Conservation (phyloP, 2,113 vertebrate species). For the Carollia perspicillata region DNA sequence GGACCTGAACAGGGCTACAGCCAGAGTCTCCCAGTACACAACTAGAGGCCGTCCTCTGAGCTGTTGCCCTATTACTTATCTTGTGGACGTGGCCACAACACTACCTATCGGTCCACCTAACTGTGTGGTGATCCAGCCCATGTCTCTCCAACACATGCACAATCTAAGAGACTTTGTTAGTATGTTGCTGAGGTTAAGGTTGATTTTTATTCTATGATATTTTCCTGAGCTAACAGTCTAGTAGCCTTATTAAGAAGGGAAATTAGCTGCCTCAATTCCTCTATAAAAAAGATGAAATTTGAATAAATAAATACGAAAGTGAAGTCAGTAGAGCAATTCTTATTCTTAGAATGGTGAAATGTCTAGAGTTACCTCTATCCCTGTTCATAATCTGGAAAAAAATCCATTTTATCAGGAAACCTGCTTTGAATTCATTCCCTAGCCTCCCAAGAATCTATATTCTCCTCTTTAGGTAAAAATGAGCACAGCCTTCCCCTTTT, state of each 20-base stretch:
- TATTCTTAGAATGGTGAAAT: neutral
- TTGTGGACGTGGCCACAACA: neutral
- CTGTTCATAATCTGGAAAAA: neutral
- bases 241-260: neutral
- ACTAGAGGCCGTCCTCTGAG: neutral
- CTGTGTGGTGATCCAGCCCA: neutral
- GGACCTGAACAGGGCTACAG: neutral
- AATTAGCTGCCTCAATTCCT: slow-evolving; percentile 3
- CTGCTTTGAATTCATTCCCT: neutral
- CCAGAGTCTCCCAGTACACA: neutral
- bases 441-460: neutral
- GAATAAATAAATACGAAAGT: slow-evolving; percentile 27
- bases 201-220: slow-evolving; percentile 19
- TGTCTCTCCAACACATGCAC: neutral
- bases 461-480: neutral
- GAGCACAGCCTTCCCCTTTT: neutral
- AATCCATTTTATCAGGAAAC: neutral
- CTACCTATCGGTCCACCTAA: neutral
- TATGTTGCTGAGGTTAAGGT: slow-evolving; percentile 21
- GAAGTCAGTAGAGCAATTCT: neutral
- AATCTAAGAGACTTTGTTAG: neutral
- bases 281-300: slow-evolving; percentile 37
- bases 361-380: neutral
- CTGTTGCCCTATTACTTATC: neutral
- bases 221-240: slow-evolving; percentile 9